Base-by-base conservation (phyloP, 2,797 vertebrate species). In the Rachycentron canadum region DNA sequence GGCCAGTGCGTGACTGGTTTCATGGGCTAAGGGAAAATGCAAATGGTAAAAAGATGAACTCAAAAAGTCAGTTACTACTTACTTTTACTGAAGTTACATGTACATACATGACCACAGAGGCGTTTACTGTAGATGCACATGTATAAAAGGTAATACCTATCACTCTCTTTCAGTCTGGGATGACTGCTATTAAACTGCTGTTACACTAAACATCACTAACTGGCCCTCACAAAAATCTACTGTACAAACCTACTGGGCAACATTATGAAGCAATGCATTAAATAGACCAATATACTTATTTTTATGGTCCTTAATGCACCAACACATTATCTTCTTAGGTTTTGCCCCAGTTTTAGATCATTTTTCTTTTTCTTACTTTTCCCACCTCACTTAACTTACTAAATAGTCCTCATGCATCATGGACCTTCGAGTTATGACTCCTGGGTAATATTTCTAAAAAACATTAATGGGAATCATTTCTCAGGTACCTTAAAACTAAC, bases 111-210 rank as follows among this genome's bases (percentile, higher is more conserved):
- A 81, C 41, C 30, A 53, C 32, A 38, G 40, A 66, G 47, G 52
- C 25, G 14, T 77, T 73, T 47, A 28, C 21, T 68, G 49, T 53
- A 71, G 61, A 76, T 60, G 58, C 36, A 53, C 28, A 53, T 66
- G 36, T 79, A 53, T 63, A 30, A 67, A 69, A 38, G 26, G 30
- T 76, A 34, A 41, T 57, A 76, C 32, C 7, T 30, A 53, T 66
- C 55, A 63, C 56, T 81, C 70, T 91, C 77, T 90, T 82, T 87
- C 83, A 86, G 82, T 87, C 85, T 91, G 86, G 81, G 89, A 88
- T 86, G 81, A 84, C 64, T 87, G 77, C 41, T 70, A 66, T 78
- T 79, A 70, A 75, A 77, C 80, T 90, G 78, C 70, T 81, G 79
- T 82, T 80, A 81, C 55, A 69, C 69, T 72, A 72, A 82, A 73